A percentile compares a stretch with the other conserved stretches of the same genome.
Conservation (phyloP, 2,888 invertebrate species). For the Andrena marginata region DNA sequence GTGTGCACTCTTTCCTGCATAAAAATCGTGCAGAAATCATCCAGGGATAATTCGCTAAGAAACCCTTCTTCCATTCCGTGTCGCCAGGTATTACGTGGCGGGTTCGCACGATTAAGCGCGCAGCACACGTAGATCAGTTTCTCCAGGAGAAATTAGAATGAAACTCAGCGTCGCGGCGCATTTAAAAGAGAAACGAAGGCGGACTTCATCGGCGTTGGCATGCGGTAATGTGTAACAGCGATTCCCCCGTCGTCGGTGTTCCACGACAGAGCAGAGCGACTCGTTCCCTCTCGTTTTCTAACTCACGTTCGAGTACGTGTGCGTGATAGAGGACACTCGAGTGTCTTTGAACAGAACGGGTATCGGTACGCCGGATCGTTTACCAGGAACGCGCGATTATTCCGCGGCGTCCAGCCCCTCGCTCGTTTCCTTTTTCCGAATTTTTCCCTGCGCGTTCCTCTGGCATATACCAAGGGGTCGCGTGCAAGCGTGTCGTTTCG, state of each 20-base stretch:
- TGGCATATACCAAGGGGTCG: constrained; percentile 49
- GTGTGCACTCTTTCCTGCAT: no score
- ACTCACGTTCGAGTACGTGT: constrained; percentile 39
- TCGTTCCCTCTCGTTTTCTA: constrained; percentile 64
- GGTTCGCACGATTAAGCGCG: constrained; percentile 30
- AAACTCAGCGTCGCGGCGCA: constrained; percentile 40
- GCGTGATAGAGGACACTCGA: constrained; percentile 38
- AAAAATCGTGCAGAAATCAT: no score
- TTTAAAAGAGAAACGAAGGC: constrained; percentile 59
- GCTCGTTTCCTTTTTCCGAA: constrained; percentile 39
- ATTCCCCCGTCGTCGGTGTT: constrained; percentile 10
- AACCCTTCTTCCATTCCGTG: constrained; percentile 12
- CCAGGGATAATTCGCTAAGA: no score
- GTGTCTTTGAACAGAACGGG: constrained; percentile 27
- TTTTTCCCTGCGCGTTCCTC: constrained; percentile 25
- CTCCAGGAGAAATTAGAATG: constrained; percentile 53
- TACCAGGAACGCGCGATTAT: constrained; percentile 51
- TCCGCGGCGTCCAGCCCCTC: constrained; percentile 29
- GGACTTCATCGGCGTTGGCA: constrained; percentile 42
- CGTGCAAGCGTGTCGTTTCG: constrained; percentile 67
- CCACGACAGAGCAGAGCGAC: constrained; percentile 19
- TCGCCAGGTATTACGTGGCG: constrained; percentile 11
- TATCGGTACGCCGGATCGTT: constrained; percentile 48
- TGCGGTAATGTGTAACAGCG: constrained; percentile 59
- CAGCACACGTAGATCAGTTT: constrained; percentile 57